Percentiles rank a stretch among this genome's conserved stretches.
These are phyloP conservation scores for Damaliscus lunatus DNA, from an alignment of 2,113 vertebrate genomes.

Conservation along the genomic window DNA sequence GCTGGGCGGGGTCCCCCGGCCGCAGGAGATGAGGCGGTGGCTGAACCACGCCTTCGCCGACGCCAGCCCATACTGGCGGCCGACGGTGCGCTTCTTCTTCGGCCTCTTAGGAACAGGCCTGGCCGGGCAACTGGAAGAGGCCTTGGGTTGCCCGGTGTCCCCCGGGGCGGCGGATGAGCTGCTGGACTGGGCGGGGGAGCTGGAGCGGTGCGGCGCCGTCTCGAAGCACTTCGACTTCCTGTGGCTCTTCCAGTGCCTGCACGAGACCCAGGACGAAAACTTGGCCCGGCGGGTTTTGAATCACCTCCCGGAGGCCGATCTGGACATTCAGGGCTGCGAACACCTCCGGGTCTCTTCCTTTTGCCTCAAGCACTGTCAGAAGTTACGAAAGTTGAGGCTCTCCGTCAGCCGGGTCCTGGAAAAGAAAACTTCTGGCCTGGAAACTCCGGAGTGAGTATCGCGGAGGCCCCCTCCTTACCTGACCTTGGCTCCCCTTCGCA, in stretches of 20 bases:
- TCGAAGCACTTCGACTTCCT: background rate
- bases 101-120: slow-evolving; percentile 2
- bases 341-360: background rate
- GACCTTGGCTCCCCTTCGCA: fast-evolving
- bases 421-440: fast-evolving
- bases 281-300: background rate
- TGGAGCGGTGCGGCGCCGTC: fast-evolving
- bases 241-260: background rate
- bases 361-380: background rate
- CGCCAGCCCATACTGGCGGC: background rate
- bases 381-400: background rate
- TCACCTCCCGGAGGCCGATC: background rate
- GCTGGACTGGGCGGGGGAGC: background rate
- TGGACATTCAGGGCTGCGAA: background rate
- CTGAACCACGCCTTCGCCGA: fast-evolving
- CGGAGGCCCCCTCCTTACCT: fast-evolving
- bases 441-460: background rate
- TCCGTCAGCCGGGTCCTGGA: background rate
- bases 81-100: background rate
- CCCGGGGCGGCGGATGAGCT: background rate
- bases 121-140: background rate
- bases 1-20: fast-evolving
- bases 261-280: slow-evolving; percentile 28
- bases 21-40: background rate
- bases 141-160: background rate